Base-by-base conservation (phyloP, 2,113 vertebrate genomes). In the Catharus bicknelli region DNA sequence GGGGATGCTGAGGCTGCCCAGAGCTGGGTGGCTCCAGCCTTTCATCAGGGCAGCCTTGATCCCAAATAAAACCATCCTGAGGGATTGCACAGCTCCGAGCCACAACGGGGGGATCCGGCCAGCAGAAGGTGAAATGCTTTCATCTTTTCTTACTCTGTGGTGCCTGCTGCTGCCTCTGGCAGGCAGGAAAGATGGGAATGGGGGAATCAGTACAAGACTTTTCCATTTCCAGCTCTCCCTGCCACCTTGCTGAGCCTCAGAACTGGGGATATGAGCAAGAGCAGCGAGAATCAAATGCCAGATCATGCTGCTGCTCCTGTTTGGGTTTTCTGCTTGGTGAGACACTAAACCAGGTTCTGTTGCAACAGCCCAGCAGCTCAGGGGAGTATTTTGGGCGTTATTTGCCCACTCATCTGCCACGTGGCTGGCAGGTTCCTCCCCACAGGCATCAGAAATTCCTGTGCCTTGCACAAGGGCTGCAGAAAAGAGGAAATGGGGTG, bases 391-490 rank as follows among this genome's bases (percentile, higher is more conserved):
- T 40, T 21, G 80, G 53, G 86, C 20, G 23, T 17, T 3, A 12
- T 11, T 9, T 38, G 11, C 9, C 14, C 8, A 42, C 22, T 92
- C 88, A 76, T 16, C 50, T 27, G 81, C 40, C 68, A 86, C 3
- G 13, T 0, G 34, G 45, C 1, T 32, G 72, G 55, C 4, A 5
- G 29, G 42, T 72, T 83, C 72, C 0, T 0, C 21, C 62, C 5
- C 22, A 19, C 30, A 12, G 6, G 7, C 2, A 2, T 47, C 63
- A 40, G 0, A 61, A 73, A 69, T 26, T 42, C 38, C 53, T 75
- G 1, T 6, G 36, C 43, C 66, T 93, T 90, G 53, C 90, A 47
- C 42, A 86, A 82, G 2, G 43, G 22, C 47, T 54, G 25, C 11
- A 64, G 73, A 17, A 50, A 91, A 62, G 48, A 85, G 73, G 93